Evolutionary conservation across 2,113 vertebrate species (phyloP).

Genomic region (Prionailurus bengalensis): DNA sequence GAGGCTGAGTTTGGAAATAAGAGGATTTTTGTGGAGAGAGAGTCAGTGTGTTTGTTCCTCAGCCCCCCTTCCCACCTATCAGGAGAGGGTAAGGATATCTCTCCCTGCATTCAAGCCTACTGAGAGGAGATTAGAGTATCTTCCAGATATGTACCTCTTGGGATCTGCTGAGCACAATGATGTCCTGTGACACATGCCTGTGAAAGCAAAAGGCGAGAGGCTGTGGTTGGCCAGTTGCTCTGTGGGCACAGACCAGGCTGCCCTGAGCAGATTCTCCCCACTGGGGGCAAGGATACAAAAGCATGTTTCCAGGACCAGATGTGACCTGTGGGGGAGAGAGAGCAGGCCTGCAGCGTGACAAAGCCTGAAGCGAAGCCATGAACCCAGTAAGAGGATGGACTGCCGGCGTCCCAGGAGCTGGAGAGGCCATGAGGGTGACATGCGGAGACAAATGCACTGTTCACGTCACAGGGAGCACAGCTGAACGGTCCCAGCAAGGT

Average conservation of each 20-base stretch:
- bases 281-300: too few species aligned
- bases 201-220: not conserved
- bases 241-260: not conserved
- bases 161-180: not conserved
- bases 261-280: not conserved
- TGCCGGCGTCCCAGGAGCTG: not conserved
- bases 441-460: not conserved
- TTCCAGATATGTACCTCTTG: not conserved
- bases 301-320: not conserved
- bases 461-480: not conserved
- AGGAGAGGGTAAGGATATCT: not conserved
- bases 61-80: not conserved
- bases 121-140: not conserved
- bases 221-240: not conserved
- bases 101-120: not conserved
- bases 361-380: not conserved
- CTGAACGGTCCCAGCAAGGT: not conserved
- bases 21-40: not conserved
- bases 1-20: not conserved
- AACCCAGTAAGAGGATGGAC: not conserved
- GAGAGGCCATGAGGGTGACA: not conserved
- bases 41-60: not conserved
- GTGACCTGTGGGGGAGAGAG: not conserved
- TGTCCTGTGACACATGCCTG: not conserved
- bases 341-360: not conserved